These are phyloP conservation scores for Hapalemur alaotrensis DNA, from an alignment of 2,797 vertebrate species.

Conservation along the genomic window DNA sequence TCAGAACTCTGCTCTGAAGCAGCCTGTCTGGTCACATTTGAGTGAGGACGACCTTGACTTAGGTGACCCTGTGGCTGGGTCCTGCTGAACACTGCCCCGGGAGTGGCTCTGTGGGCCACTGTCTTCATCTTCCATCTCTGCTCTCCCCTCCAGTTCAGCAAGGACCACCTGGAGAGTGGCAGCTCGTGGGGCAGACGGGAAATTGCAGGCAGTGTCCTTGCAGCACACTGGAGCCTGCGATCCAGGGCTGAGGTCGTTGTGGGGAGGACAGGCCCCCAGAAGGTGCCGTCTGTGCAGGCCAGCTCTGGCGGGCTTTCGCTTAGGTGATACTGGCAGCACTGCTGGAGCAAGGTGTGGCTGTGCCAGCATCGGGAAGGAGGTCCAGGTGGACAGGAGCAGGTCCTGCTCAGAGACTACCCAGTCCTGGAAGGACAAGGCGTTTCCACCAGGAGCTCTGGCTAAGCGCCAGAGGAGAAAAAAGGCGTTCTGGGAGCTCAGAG, in stretches of 20 bases:
- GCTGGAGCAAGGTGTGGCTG: background rate
- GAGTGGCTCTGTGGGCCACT: background rate
- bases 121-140: background rate
- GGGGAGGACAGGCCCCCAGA: background rate
- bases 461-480: background rate
- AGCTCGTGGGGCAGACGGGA: background rate
- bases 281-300: background rate
- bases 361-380: background rate
- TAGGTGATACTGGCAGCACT: background rate
- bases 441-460: background rate
- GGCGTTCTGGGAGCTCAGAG: background rate
- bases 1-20: background rate
- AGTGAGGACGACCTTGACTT: background rate
- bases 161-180: background rate
- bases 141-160: background rate
- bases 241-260: background rate
- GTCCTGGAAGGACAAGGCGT: background rate
- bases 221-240: background rate
- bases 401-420: background rate
- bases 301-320: background rate
- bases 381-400: background rate
- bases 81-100: background rate
- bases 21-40: background rate
- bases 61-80: background rate
- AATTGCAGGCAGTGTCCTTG: background rate